Evolutionary conservation across 1,140 invertebrate genomes (phyloP).

Genomic region (Melitaea cinxia): DNA sequence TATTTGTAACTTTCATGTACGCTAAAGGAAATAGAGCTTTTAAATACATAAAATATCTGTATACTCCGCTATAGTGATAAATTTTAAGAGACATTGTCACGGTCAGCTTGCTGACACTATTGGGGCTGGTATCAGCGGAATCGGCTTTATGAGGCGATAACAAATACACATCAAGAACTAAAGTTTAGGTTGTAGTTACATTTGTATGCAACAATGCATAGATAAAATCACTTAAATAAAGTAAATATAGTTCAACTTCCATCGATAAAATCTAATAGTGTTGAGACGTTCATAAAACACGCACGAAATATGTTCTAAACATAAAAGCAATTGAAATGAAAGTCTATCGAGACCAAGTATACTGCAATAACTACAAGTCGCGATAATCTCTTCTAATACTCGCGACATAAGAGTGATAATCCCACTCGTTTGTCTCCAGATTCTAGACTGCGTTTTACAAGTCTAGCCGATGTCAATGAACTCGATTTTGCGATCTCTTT

Average conservation of each 20-base stretch:
- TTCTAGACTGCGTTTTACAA: conserved; percentile 29
- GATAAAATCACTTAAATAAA: background rate
- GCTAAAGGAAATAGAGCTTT: too few relatives aligned
- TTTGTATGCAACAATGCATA: too few relatives aligned
- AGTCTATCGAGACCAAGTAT: conserved; percentile 12
- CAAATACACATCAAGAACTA: too few relatives aligned
- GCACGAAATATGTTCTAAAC: conserved; percentile 14
- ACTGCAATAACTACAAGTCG: background rate
- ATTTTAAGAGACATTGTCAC: too few relatives aligned
- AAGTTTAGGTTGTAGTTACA: too few relatives aligned
- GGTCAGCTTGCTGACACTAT: too few relatives aligned
- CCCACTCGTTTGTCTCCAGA: conserved; percentile 7
- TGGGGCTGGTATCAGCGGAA: too few relatives aligned
- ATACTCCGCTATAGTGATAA: too few relatives aligned
- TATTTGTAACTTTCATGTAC: too few relatives aligned
- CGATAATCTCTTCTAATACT: conserved; percentile 2
- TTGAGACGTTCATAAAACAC: conserved; percentile 10
- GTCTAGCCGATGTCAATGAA: conserved; percentile 33
- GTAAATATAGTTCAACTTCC: background rate
- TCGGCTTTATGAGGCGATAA: too few relatives aligned
- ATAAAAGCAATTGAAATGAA: conserved; percentile 30
- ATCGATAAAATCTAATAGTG: background rate
- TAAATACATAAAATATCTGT: too few relatives aligned
- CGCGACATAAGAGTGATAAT: conserved; percentile 21
- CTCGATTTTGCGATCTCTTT: conserved; percentile 12